Evolutionary conservation across 2,797 vertebrate species (phyloP), one percentile per base, ranked within the genome.

Genomic region (Heliangelus exortis): DNA sequence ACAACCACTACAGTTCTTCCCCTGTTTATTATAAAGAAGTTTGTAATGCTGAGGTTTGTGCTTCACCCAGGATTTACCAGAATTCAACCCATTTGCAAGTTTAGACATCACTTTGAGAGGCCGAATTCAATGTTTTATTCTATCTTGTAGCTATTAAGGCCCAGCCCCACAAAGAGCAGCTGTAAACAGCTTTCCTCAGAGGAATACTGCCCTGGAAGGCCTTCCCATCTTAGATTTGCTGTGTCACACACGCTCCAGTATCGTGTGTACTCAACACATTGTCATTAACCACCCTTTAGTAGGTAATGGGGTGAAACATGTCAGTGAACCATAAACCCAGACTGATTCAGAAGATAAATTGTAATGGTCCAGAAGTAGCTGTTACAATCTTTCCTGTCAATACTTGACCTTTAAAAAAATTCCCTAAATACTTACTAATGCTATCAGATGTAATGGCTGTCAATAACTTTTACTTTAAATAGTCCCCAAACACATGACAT

Each of bases 271-370:
- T 89, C 84, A 89, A 59, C 68, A 67, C 61, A 65, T 18, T 50
- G 87, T 95, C 94, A 84, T 94, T 94, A 93, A 78, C 88, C 82
- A 91, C 71, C 74, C 91, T 93, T 95, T 91, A 89, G 94, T 6
- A 93, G 84, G 95, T 82, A 92, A 93, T 78, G 92, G 93, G 94
- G 96, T 96, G 94, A 97, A 96, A 92, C 39, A 55, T 88, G 92
- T 93, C 93, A 95, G 86, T 94, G 96, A 96, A 96, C 96, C 95
- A 96, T 92, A 96, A 93, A 93, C 84, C 89, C 85, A 84, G 90
- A 58, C 83, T 90, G 95, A 94, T 92, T 95, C 83, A 95, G 92
- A 95, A 95, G 96, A 97, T 96, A 96, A 97, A 97, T 84, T 92
- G 94, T 89, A 96, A 90, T 91, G 89, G 93, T 90, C 89, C 95